phyloP scores from a whole-genome alignment of 2,113 vertebrate genomes.

The Sinosuthora webbiana region DNA sequence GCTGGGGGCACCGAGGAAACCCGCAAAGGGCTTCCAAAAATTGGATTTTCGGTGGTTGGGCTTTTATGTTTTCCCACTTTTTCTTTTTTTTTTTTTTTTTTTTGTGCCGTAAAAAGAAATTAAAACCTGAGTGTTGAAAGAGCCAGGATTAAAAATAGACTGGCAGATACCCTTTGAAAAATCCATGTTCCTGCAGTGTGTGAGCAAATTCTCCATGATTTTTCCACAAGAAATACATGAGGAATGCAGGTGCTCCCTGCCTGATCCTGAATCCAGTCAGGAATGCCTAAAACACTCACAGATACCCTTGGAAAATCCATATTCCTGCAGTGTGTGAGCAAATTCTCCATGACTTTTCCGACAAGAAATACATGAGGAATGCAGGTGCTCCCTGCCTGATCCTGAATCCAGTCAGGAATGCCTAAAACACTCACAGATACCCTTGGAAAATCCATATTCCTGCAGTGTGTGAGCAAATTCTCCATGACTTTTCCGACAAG shows the following conservation, averaged over 20 bases:
- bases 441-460: too few relatives aligned
- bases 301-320: too few relatives aligned
- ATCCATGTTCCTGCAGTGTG: too few relatives aligned
- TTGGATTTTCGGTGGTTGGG: neutral
- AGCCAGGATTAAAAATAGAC: neutral
- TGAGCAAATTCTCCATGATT: fast-evolving
- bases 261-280: fast-evolving
- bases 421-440: neutral
- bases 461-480: neutral
- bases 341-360: neutral
- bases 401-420: fast-evolving
- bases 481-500: neutral
- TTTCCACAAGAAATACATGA: fast-evolving
- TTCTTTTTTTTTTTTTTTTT: neutral
- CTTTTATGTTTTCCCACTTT: neutral
- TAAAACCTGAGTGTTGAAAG: neutral
- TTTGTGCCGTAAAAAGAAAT: neutral
- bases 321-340: neutral
- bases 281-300: neutral
- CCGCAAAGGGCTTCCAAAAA: neutral
- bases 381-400: too few relatives aligned
- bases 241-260: neutral
- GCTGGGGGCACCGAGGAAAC: neutral
- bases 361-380: fast-evolving
- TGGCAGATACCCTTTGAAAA: neutral